These are phyloP conservation scores for Zaprionus nigranus DNA, from an alignment of 1,140 invertebrate genomes.

Conservation along the genomic window DNA sequence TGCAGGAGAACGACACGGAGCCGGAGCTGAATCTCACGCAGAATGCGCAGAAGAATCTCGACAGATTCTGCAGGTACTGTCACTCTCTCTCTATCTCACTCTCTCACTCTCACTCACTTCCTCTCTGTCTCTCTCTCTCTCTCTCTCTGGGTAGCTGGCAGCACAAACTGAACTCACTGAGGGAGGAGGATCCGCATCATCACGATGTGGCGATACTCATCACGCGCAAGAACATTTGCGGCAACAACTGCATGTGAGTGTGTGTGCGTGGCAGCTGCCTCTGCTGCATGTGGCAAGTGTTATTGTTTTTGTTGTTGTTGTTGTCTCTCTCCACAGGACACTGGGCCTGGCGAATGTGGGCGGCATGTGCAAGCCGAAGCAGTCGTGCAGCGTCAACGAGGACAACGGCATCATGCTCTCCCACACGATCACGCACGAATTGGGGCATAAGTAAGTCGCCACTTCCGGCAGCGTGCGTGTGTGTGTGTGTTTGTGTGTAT, in stretches of 20 bases:
- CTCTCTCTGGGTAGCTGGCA: conserved; percentile 88
- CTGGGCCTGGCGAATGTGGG: conserved; percentile 95
- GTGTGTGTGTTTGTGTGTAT: not conserved
- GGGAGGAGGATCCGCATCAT: conserved; percentile 93
- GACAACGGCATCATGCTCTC: conserved; percentile 96
- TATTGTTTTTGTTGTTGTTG: conserved; percentile 82
- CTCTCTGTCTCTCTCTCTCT: not conserved
- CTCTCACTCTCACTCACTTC: not conserved
- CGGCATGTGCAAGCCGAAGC: conserved; percentile 95
- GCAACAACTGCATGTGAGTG: conserved; percentile 82
- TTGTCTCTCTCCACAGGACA: conserved; percentile 88
- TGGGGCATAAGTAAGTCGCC: conserved; percentile 94
- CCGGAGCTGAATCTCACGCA: conserved; percentile 90
- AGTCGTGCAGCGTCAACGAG: conserved; percentile 95
- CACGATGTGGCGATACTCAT: conserved; percentile 97
- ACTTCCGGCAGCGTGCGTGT: conserved; percentile 32
- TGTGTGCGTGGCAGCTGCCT: conserved; percentile 55
- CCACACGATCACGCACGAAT: conserved; percentile 96
- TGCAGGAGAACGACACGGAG: conserved; percentile 89
- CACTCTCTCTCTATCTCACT: not conserved
- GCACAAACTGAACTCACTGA: conserved; percentile 89
- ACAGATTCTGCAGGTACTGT: conserved; percentile 90
- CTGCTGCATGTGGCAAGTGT: not conserved
- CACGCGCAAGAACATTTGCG: conserved; percentile 94
- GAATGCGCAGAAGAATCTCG: conserved; percentile 92